These are phyloP conservation scores for Microcebus murinus DNA, from an alignment of 2,113 vertebrate species.

Conservation along the genomic window DNA sequence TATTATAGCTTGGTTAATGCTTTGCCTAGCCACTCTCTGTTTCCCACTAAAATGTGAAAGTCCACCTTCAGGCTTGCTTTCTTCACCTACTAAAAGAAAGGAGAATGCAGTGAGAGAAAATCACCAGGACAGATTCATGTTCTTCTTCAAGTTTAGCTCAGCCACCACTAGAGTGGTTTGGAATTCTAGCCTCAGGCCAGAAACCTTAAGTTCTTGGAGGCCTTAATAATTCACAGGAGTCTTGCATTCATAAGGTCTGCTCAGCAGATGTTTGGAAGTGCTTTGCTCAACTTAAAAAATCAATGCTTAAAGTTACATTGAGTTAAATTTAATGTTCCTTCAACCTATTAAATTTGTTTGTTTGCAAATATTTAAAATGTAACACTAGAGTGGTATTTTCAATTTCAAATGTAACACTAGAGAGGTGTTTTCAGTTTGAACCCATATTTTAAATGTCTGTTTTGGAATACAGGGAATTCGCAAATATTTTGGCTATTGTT, in stretches of 20 bases:
- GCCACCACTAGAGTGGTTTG: neutral
- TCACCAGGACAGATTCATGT: neutral
- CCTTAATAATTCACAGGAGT: neutral
- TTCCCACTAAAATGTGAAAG: neutral
- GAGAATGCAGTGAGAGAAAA: slow-evolving; percentile 66
- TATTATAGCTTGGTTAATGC: neutral
- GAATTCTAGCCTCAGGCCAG: neutral
- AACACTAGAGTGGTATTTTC: neutral
- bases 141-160: neutral
- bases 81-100: neutral
- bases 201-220: neutral
- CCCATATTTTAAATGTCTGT: neutral
- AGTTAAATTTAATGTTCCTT: slow-evolving; percentile 11
- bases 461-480: neutral
- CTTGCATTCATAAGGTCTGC: neutral
- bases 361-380: neutral
- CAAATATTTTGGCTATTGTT: neutral
- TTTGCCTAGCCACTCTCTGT: neutral
- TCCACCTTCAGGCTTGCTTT: slow-evolving; percentile 47
- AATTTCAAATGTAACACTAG: neutral
- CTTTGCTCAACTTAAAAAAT: slow-evolving; percentile 11
- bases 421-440: neutral
- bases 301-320: neutral
- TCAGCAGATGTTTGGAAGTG: neutral
- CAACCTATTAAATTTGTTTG: neutral